These are phyloP conservation scores for Dasysyrphus albostriatus DNA, from an alignment of 2,888 invertebrate genomes.

Conservation along the genomic window DNA sequence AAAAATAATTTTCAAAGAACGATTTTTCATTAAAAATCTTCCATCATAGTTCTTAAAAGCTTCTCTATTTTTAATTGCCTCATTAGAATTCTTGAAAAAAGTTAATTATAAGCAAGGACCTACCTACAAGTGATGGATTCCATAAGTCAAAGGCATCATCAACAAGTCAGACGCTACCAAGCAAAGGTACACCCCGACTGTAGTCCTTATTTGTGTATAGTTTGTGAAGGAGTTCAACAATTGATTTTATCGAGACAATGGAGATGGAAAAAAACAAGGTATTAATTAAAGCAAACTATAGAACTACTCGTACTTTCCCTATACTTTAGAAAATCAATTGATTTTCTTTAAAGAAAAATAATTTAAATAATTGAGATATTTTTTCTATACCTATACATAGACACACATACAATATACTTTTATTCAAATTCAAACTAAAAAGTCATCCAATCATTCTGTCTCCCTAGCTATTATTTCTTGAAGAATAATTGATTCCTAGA, in stretches of 20 bases:
- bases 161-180: background rate
- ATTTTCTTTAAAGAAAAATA: background rate
- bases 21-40: slow-evolving; percentile 22
- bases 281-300: slow-evolving; percentile 25
- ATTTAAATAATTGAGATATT: background rate
- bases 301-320: background rate
- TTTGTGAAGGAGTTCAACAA: slow-evolving; percentile 28
- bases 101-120: slow-evolving; percentile 27
- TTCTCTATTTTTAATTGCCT: slow-evolving; percentile 15
- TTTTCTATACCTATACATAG: too few relatives aligned
- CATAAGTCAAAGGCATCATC: slow-evolving; percentile 19
- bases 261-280: slow-evolving; percentile 15
- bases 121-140: background rate
- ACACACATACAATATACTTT: too few relatives aligned
- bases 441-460: background rate
- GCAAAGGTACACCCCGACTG: background rate
- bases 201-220: slow-evolving; percentile 4
- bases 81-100: slow-evolving; percentile 34
- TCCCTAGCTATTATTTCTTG: background rate
- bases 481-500: background rate
- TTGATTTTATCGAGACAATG: slow-evolving; percentile 33
- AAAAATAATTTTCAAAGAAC: background rate
- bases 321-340: background rate
- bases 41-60: slow-evolving; percentile 10
- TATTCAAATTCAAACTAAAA: background rate